These are phyloP conservation scores for Trissolcus basalis DNA, from an alignment of 1,140 invertebrate species.

Conservation along the genomic window DNA sequence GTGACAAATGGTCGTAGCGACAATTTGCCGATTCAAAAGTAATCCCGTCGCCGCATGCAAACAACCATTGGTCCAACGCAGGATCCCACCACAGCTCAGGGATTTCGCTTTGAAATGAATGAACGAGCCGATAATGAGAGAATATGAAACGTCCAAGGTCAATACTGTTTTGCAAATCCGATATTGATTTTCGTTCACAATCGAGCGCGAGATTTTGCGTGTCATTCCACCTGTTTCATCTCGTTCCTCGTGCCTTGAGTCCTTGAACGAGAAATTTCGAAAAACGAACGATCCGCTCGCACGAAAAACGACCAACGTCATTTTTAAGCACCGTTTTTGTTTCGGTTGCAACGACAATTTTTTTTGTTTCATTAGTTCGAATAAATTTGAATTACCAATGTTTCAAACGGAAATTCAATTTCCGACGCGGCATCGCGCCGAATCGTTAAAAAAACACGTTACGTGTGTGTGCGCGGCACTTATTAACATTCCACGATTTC, in stretches of 20 bases:
- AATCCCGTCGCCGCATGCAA: conserved; percentile 71
- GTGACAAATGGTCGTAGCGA: conserved; percentile 69
- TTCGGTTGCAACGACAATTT: conserved; percentile 41
- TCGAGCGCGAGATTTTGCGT: too few relatives aligned
- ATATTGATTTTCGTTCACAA: too few relatives aligned
- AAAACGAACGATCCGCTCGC: neutral
- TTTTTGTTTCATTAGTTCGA: conserved; percentile 58
- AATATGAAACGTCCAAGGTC: conserved; percentile 35
- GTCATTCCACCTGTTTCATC: too few relatives aligned
- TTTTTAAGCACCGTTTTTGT: too few relatives aligned
- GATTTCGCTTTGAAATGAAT: conserved; percentile 43
- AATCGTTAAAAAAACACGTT: conserved; percentile 54
- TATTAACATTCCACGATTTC: neutral
- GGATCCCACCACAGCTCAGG: conserved; percentile 8
- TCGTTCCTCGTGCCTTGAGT: too few relatives aligned
- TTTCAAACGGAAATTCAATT: conserved; percentile 58
- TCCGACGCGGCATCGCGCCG: conserved; percentile 50
- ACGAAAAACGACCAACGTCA: too few relatives aligned
- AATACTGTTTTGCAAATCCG: too few relatives aligned
- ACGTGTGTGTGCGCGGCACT: conserved; percentile 1
- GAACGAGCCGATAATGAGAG: conserved; percentile 14
- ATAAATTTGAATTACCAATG: conserved; percentile 55
- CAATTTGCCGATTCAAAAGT: conserved; percentile 71
- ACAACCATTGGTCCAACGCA: conserved; percentile 68
- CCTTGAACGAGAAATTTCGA: too few relatives aligned